A percentile compares a stretch with the other conserved stretches of the same genome.
Evolutionary conservation across 2,113 vertebrate genomes (phyloP).

Genomic region (Zosterops lateralis): DNA sequence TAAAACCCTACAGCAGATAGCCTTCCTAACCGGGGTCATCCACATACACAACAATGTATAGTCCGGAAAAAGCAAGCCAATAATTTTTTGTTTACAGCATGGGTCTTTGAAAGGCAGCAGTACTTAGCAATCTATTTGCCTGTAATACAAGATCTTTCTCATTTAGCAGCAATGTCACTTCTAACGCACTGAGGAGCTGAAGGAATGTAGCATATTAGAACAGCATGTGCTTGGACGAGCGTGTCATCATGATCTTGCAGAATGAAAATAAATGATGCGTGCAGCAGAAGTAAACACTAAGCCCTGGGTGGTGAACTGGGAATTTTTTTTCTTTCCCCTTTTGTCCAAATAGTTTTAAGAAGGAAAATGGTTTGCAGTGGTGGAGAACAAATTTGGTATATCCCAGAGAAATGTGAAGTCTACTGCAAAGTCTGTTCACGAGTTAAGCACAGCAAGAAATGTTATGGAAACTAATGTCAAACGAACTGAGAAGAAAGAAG

Average conservation of each 20-base stretch:
- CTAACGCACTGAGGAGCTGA: constrained; percentile 18
- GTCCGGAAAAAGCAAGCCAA: neutral
- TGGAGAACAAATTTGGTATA: neutral
- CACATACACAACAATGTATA: neutral
- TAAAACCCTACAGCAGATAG: neutral
- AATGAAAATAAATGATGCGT: constrained; percentile 69
- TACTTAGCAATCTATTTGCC: constrained; percentile 33
- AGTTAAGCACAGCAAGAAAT: neutral
- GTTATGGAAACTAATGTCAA: neutral
- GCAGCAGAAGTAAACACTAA: constrained; percentile 62
- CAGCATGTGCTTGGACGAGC: constrained; percentile 58
- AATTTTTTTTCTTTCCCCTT: neutral
- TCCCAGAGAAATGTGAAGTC: neutral
- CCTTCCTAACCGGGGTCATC: neutral
- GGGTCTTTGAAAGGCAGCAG: neutral
- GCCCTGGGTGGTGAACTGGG: constrained; percentile 45
- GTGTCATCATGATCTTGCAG: constrained; percentile 62
- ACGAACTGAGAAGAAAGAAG: neutral
- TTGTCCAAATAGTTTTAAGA: constrained; percentile 27
- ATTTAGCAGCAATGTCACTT: constrained; percentile 59
- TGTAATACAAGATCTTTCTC: constrained; percentile 50
- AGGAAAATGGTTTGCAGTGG: constrained; percentile 10
- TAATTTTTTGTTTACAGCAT: neutral
- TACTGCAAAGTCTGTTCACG: neutral
- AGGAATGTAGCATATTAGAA: constrained; percentile 65